Base-by-base conservation (phyloP, 2,797 vertebrate genomes). In the Acipenser oxyrinchus region DNA sequence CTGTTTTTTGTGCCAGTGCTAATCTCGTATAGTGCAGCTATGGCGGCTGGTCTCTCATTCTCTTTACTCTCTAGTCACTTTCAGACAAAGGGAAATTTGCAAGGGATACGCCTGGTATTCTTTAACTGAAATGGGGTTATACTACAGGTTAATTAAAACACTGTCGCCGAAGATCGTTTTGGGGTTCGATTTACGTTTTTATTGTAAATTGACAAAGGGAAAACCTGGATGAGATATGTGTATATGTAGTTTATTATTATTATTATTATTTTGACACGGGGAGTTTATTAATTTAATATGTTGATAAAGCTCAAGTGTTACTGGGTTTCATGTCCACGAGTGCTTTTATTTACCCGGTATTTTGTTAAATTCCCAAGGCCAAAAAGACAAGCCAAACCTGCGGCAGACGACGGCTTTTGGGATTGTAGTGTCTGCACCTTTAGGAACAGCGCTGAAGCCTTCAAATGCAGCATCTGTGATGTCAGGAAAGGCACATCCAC, bases 401-500 rank as follows among this genome's bases (percentile, higher is more conserved):
- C 87, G 9, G 92, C 90, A 4, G 96, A 99, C 62, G 96, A 99
- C 81, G 94, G 96, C 73, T 98, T 93, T 88, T 99, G 96, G 96
- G 96, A 99, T 83, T 99, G 96, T 90, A 99, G 96, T 72, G 96
- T 98, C 64, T 99, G 96, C 89, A 99, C 96, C 85, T 99, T 94
- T 87, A 93, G 87, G 76, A 99, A 99, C 93, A 96, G 94, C 68
- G 96, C 96, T 49, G 96, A 99, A 91, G 96, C 96, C 70, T 98
- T 98, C 80, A 98, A 99, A 82, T 99, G 96, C 93, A 98, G 95
- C 90, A 99, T 99, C 91, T 99, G 96, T 79, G 96, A 99, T 82
- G 96, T 99, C 88, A 89, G 96, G 88, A 98, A 98, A 93, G 96
- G 96, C 89, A 98, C 96, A 81, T 98, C 96, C 78, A 98, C 96